Percentiles rank a stretch among this genome's conserved stretches.
Conservation (phyloP, 2,888 invertebrate species). For the Lithophane semibrunnea region DNA sequence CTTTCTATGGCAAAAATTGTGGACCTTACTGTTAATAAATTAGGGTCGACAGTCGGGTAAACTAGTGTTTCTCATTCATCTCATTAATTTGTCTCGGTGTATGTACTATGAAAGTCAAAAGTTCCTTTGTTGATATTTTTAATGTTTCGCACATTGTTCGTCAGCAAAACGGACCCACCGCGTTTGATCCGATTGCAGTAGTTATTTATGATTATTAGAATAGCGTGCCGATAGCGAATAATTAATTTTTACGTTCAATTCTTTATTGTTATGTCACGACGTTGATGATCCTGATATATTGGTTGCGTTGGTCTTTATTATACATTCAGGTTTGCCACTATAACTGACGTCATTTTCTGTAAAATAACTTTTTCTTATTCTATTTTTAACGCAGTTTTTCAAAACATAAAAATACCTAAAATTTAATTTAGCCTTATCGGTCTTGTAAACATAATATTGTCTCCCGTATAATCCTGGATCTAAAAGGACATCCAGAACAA, state of each 20-base stretch:
- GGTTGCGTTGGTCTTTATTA: constrained; percentile 61
- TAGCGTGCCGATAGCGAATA: constrained; percentile 87
- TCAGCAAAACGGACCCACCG: constrained; percentile 83
- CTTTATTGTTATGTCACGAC: constrained; percentile 82
- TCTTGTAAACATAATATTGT: constrained; percentile 20
- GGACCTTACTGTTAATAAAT: constrained; percentile 59
- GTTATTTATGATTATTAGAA: constrained; percentile 90
- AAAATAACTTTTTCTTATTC: constrained; percentile 1
- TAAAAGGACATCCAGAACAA: constrained; percentile 44
- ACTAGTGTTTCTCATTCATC: constrained; percentile 46
- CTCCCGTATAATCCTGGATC: constrained; percentile 34
- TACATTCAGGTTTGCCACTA: constrained; percentile 30
- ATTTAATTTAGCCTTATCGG: constrained; percentile 1
- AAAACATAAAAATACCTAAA: background rate
- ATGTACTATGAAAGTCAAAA: constrained; percentile 90
- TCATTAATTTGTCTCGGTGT: constrained; percentile 72
- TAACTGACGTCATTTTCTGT: constrained; percentile 33
- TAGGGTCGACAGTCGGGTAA: constrained; percentile 70
- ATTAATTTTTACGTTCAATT: constrained; percentile 89
- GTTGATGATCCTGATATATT: constrained; percentile 80
- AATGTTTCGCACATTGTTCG: constrained; percentile 90
- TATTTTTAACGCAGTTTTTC: background rate
- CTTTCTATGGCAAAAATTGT: constrained; percentile 42
- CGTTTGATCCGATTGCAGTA: constrained; percentile 88
- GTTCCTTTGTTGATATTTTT: constrained; percentile 90